Evolutionary conservation across 1,140 invertebrate genomes (phyloP).

Genomic region (Drosophila albomicans): DNA sequence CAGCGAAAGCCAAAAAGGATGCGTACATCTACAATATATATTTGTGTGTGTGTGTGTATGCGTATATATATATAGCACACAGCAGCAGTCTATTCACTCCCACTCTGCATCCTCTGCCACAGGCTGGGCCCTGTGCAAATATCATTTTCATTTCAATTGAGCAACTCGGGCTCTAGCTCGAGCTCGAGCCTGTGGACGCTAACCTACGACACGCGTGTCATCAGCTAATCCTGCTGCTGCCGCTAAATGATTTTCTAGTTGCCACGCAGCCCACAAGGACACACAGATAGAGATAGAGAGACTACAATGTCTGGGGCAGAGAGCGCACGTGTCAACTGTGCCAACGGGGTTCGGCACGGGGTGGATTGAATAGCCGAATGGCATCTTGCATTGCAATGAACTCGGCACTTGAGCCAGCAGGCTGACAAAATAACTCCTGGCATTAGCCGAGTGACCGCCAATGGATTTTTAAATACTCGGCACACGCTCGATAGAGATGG

Average conservation of each 20-base stretch:
- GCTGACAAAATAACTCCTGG: constrained; percentile 78
- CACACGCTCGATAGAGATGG: constrained; percentile 50
- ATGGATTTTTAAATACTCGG: constrained; percentile 81
- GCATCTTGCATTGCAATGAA: constrained; percentile 76
- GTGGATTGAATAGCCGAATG: constrained; percentile 23
- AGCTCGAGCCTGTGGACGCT: constrained; percentile 50
- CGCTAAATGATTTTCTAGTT: constrained; percentile 73
- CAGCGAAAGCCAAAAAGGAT: constrained; percentile 78
- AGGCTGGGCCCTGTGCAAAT: constrained; percentile 72
- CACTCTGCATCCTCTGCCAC: constrained; percentile 22
- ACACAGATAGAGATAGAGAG: constrained; percentile 2
- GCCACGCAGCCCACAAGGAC: constrained; percentile 66
- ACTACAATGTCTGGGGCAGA: neutral
- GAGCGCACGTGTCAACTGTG: constrained; percentile 72
- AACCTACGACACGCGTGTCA: constrained; percentile 77
- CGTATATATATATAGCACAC: constrained; percentile 11
- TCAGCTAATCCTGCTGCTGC: constrained; percentile 77
- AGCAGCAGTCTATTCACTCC: neutral
- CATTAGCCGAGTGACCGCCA: constrained; percentile 76
- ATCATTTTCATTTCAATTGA: constrained; percentile 83
- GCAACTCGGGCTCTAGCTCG: constrained; percentile 46
- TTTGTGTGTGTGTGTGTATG: neutral
- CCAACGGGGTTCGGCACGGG: neutral
- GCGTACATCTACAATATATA: constrained; percentile 30
- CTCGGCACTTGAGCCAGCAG: constrained; percentile 70